phyloP scores from a whole-genome alignment of 2,113 vertebrate genomes.

The Sylvilagus bachmani region DNA sequence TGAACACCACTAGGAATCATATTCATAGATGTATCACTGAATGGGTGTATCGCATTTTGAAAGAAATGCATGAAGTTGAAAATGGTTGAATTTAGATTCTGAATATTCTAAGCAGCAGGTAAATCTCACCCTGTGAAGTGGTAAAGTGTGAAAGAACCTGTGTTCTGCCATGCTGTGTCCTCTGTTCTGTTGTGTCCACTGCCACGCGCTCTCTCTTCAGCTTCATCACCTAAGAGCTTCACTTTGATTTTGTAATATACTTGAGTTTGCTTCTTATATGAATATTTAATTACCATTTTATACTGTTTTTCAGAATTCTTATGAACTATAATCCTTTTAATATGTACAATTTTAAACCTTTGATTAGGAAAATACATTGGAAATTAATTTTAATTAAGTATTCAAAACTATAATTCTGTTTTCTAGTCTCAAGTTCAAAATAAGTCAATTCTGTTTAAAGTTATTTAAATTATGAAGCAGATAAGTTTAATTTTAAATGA shows the following conservation, averaged over 20 bases:
- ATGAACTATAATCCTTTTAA: not conserved
- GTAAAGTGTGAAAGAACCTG: not conserved
- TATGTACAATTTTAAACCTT: constrained; percentile 21
- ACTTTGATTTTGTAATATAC: not conserved
- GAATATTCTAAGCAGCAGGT: not conserved
- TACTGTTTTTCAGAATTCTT: not conserved
- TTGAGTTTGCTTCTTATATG: not conserved
- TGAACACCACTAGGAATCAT: not conserved
- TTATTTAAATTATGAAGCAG: not conserved
- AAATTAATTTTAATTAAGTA: constrained; percentile 35
- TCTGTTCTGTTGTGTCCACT: not conserved
- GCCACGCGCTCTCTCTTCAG: not conserved
- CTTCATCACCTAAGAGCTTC: not conserved
- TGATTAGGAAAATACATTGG: constrained; percentile 32
- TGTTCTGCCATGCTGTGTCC: not conserved
- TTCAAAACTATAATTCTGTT: not conserved
- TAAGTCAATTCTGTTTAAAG: constrained; percentile 26
- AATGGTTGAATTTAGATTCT: not conserved
- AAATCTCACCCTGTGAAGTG: not conserved
- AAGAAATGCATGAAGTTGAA: not conserved
- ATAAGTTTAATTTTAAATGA: constrained; percentile 16
- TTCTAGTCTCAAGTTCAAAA: constrained; percentile 1
- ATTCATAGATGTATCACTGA: not conserved
- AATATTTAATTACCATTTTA: not conserved
- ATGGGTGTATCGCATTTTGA: not conserved